Evolutionary conservation across 2,113 vertebrate species (phyloP), one percentile per base, ranked within the genome.

Genomic region (Tenrec ecaudatus): DNA sequence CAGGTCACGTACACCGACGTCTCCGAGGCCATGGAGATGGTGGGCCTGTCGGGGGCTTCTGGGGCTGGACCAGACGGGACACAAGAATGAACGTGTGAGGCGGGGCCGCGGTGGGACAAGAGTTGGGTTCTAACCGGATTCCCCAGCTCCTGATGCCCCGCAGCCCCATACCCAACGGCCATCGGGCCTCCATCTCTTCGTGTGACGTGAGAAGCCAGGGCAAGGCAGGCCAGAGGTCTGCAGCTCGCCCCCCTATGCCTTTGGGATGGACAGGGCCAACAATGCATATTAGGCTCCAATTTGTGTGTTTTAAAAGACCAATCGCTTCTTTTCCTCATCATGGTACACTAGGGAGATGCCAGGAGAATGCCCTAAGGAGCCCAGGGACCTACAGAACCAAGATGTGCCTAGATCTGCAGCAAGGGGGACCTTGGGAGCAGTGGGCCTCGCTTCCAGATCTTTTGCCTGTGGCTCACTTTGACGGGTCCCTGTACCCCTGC

Each of bases 1-100:
- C 99, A 99, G 16, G 99, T 99, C 96, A 99, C 99, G 0, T 99
- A 99, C 2, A 99, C 99, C 0, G 99, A 99, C 0, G 99, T 99
- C 96, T 99, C 99, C 0, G 99, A 99, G 2, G 99, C 99, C 95
- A 98, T 99, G 95, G 99, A 99, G 97, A 99, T 99, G 0, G 99
- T 99, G 93, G 99, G 99, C 79, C 99, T 99, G 98, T 99, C 99
- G 0, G 99, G 99, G 79, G 99, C 99, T 97, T 99, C 99, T 1
- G 99, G 99, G 96, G 99, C 99, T 99, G 97, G 40, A 94, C 69
- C 53, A 86, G 69, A 31, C 22, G 71, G 33, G 0, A 6, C 15
- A 17, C 3, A 1, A 38, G 75, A 81, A 40, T 57, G 33, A 33
- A 69, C 8, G 27, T 0, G 17, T n/a, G 22, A 68, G 15, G 2